These are phyloP conservation scores for Cryptoprocta ferox DNA, from an alignment of 2,797 vertebrate genomes.

Conservation along the genomic window DNA sequence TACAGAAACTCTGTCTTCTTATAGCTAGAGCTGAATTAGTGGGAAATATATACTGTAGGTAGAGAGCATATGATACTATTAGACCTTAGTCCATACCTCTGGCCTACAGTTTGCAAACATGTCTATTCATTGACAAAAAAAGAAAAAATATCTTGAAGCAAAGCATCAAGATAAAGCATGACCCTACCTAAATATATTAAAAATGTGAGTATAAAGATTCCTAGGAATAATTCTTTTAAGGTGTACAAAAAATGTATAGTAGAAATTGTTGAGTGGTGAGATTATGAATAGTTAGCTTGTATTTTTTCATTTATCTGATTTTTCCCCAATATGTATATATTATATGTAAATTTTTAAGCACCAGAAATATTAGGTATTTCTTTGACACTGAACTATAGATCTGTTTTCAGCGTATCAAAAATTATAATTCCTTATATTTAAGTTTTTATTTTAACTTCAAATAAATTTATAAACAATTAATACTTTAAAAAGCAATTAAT, in stretches of 20 bases:
- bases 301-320: background rate
- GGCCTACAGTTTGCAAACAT: background rate
- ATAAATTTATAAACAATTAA: background rate
- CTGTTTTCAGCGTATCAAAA: constrained; percentile 12
- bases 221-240: background rate
- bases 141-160: constrained; percentile 13
- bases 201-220: background rate
- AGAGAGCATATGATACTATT: background rate
- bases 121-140: constrained; percentile 24
- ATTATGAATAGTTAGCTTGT: constrained; percentile 9
- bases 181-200: background rate
- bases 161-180: background rate
- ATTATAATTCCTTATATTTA: background rate
- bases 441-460: constrained; percentile 2
- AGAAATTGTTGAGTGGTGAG: background rate
- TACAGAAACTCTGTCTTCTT: constrained; percentile 22
- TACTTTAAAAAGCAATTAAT: constrained; percentile 10
- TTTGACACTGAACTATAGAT: background rate
- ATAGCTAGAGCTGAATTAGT: background rate
- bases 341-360: background rate
- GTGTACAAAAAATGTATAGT: background rate
- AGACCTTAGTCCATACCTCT: background rate
- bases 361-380: background rate
- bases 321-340: constrained; percentile 3
- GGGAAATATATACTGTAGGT: background rate